A percentile compares a stretch with the other conserved stretches of the same genome.
These are phyloP conservation scores for Anneissia japonica DNA, from an alignment of 35 echinoderm and acorn worm species.

Conservation along the genomic window DNA sequence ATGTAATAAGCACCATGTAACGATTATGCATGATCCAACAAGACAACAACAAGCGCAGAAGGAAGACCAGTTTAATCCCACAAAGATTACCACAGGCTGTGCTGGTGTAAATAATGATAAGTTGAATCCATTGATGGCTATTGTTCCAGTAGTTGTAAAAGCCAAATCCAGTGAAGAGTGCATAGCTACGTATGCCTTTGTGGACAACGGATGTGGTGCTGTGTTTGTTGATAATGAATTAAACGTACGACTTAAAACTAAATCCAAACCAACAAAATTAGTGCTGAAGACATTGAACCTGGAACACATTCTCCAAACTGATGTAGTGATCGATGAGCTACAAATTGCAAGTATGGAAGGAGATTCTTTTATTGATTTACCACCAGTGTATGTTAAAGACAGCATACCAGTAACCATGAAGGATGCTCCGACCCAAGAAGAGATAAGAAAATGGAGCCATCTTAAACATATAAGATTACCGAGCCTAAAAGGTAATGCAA, in stretches of 20 bases:
- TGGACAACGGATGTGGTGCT: background rate
- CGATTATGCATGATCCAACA: background rate
- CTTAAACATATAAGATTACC: slow-evolving; percentile 11
- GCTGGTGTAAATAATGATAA: no score
- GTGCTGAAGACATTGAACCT: slow-evolving; percentile 11
- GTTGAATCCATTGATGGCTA: background rate
- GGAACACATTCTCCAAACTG: background rate
- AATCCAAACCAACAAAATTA: slow-evolving; percentile 2
- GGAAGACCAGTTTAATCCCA: background rate
- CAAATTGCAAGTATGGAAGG: slow-evolving; percentile 28
- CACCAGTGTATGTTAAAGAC: slow-evolving; percentile 29
- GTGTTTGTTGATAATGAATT: background rate
- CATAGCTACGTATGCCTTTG: slow-evolving; percentile 5
- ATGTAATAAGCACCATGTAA: background rate
- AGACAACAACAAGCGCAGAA: background rate
- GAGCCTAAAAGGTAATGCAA: background rate
- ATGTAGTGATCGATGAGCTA: background rate
- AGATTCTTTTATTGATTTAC: slow-evolving; percentile 27
- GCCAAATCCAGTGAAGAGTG: background rate
- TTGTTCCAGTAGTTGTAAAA: background rate
- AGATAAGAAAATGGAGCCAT: slow-evolving; percentile 21
- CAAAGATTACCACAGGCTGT: background rate
- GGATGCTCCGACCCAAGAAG: slow-evolving; percentile 26
- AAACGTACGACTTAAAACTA: background rate
- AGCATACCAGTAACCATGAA: slow-evolving; percentile 22